Evolutionary conservation across 2,888 invertebrate genomes (phyloP).

Genomic region (Apoderus coryli): DNA sequence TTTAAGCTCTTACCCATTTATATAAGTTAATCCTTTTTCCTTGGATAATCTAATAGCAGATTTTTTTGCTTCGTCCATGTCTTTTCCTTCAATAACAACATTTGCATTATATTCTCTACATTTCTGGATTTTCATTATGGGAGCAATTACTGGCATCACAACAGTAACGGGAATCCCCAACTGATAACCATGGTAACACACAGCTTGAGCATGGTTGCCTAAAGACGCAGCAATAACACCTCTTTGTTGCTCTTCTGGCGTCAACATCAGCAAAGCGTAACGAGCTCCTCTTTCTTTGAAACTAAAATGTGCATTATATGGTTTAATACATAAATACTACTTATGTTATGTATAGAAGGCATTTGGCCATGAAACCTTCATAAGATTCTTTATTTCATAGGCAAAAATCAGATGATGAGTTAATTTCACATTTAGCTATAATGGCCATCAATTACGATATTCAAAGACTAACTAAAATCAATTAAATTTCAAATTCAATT

Average conservation of each 20-base stretch:
- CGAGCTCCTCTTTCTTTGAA: constrained; percentile 92
- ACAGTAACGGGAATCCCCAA: constrained; percentile 54
- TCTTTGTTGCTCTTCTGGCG: constrained; percentile 49
- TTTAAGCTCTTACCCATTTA: constrained; percentile 61
- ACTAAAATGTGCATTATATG: constrained; percentile 37
- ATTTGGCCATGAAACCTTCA: no score
- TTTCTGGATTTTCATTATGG: constrained; percentile 89
- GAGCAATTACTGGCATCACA: constrained; percentile 91
- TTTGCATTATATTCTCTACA: constrained; percentile 74
- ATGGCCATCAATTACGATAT: no score
- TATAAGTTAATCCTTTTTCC: constrained; percentile 58
- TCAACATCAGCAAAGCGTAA: constrained; percentile 63
- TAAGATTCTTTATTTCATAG: no score
- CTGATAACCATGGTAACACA: constrained; percentile 52
- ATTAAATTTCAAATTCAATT: neutral
- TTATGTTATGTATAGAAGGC: no score
- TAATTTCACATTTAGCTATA: no score
- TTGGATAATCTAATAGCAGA: constrained; percentile 63
- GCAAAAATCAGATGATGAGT: no score
- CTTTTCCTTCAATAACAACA: constrained; percentile 67
- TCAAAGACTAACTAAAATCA: no score
- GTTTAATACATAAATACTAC: no score
- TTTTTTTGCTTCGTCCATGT: constrained; percentile 74
- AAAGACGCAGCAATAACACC: constrained; percentile 90
- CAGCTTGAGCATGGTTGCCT: constrained; percentile 83